phyloP scores from a whole-genome alignment of 1,140 invertebrate genomes.

The Linepithema humile region DNA sequence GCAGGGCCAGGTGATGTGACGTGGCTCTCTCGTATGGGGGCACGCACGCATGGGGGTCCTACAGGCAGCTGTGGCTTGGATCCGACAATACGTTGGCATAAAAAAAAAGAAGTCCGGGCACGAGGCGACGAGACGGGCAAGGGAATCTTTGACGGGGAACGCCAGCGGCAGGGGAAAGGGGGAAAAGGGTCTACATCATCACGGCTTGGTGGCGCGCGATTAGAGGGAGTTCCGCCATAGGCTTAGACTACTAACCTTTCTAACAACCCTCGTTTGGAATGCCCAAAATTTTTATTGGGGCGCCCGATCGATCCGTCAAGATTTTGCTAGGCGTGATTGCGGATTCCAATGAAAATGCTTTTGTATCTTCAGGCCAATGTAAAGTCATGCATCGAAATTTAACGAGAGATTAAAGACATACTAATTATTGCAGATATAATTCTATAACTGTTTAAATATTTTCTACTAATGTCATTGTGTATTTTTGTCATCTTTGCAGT shows the following conservation, averaged over 20 bases:
- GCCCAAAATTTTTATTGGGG: slow-evolving; percentile 43
- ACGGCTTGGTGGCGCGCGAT: slow-evolving; percentile 64
- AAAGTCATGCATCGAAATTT: background rate
- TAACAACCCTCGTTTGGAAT: slow-evolving; percentile 9
- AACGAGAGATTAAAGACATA: background rate
- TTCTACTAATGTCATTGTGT: background rate
- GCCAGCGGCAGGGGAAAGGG: background rate
- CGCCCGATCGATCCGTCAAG: background rate
- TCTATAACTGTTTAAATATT: background rate
- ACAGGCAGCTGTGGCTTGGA: slow-evolving; percentile 78
- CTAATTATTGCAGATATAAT: background rate
- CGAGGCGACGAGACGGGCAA: slow-evolving; percentile 8
- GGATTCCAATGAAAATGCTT: background rate
- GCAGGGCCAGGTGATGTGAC: slow-evolving; percentile 75
- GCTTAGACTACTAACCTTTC: slow-evolving; percentile 51
- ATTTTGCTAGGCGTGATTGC: slow-evolving; percentile 46
- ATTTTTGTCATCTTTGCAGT: no score
- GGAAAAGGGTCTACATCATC: slow-evolving; percentile 45
- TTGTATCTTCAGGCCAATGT: background rate
- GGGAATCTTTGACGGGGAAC: background rate
- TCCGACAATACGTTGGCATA: slow-evolving; percentile 79
- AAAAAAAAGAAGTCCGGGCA: slow-evolving; percentile 60
- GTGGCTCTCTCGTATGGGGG: slow-evolving; percentile 77
- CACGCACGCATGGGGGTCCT: slow-evolving; percentile 81
- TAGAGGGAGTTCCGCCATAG: slow-evolving; percentile 54